phyloP scores from a whole-genome alignment of 2,797 vertebrate genomes.

The Tamandua tetradactyla region DNA sequence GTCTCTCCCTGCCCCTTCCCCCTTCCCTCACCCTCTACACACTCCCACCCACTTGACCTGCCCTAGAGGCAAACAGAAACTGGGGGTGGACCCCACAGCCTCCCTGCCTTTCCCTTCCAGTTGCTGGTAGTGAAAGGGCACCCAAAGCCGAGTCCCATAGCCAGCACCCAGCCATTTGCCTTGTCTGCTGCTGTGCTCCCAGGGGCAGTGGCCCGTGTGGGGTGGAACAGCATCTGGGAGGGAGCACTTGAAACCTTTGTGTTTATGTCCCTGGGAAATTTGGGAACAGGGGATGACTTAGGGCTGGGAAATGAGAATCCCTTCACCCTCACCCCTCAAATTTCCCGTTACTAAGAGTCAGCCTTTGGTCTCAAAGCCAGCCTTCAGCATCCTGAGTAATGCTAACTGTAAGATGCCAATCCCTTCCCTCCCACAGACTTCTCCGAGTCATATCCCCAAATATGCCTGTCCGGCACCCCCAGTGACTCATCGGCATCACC shows the following conservation, averaged over 20 bases:
- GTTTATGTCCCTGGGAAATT: not conserved
- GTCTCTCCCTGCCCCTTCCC: not conserved
- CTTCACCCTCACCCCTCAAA: not conserved
- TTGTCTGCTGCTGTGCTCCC: rapidly evolving
- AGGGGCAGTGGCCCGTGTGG: not conserved
- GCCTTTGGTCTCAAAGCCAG: not conserved
- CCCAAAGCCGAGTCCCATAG: not conserved
- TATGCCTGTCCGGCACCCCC: too few species aligned
- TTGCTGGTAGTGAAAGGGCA: not conserved
- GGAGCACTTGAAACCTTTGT: not conserved
- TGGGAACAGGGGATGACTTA: not conserved
- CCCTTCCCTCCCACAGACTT: not conserved
- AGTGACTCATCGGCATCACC: not conserved
- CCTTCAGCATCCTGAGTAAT: not conserved
- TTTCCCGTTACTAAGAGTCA: not conserved
- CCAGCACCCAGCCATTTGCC: not conserved
- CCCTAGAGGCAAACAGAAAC: not conserved
- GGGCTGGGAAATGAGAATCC: not conserved
- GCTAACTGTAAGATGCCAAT: too few species aligned
- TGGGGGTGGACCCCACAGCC: not conserved
- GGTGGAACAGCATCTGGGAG: not conserved
- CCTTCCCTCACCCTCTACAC: not conserved
- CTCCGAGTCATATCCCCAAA: not conserved
- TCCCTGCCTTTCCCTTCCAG: not conserved
- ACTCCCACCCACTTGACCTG: not conserved